Evolutionary conservation across 1,140 invertebrate species (phyloP).

Genomic region (Bombus waltoni): DNA sequence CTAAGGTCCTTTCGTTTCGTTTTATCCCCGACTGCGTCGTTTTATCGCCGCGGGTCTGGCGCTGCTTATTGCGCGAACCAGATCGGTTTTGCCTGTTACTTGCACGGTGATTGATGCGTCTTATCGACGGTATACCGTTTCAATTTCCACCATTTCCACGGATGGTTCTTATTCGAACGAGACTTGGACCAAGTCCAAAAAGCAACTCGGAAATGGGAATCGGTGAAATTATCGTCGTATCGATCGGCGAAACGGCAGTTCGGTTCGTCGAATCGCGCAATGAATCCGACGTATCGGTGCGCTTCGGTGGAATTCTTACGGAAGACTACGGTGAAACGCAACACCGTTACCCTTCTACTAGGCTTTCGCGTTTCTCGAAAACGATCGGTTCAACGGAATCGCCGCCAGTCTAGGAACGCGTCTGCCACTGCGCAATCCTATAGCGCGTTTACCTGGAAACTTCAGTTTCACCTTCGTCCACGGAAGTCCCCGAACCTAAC

Average conservation of each 20-base stretch:
- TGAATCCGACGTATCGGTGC: conserved; percentile 16
- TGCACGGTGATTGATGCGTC: not conserved
- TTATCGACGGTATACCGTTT: conserved; percentile 1
- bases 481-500: conserved; percentile 41
- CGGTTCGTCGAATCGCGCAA: conserved; percentile 26
- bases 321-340: not conserved
- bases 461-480: conserved; percentile 43
- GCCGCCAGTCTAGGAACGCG: conserved; percentile 15
- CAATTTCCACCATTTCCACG: not conserved
- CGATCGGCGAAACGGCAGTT: not conserved
- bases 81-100: not conserved
- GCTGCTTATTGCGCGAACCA: not conserved
- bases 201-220: not conserved
- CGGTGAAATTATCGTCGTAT: not conserved
- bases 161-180: not conserved
- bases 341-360: conserved; percentile 43
- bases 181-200: conserved; percentile 2
- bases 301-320: conserved; percentile 23
- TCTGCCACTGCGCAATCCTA: conserved; percentile 40
- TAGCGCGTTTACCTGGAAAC: conserved; percentile 63
- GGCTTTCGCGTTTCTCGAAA: conserved; percentile 30
- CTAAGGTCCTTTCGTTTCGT: conserved; percentile 46
- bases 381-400: conserved; percentile 32
- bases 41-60: conserved; percentile 23
- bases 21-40: not conserved